phyloP scores from a whole-genome alignment of 2,888 invertebrate genomes.

The Geophilus truncorum region DNA sequence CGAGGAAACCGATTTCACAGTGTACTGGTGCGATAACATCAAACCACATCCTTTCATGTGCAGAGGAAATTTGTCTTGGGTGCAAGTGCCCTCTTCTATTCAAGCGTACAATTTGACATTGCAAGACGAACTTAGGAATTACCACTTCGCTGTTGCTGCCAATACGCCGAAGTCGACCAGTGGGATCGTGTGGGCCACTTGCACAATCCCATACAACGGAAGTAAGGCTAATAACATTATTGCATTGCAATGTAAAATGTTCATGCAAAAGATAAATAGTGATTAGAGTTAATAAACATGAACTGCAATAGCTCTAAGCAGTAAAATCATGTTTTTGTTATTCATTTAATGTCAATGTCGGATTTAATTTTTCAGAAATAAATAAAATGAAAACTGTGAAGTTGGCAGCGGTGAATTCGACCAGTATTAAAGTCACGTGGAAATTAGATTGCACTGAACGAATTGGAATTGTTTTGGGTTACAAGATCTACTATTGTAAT shows the following conservation, averaged over 20 bases:
- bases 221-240: too few species aligned
- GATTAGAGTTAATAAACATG: too few species aligned
- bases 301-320: too few species aligned
- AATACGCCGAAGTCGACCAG: conserved; percentile 65
- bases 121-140: conserved; percentile 54
- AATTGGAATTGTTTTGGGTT: conserved; percentile 66
- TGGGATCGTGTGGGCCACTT: conserved; percentile 79
- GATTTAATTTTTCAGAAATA: conserved; percentile 48
- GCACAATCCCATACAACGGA: conserved; percentile 58
- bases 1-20: conserved; percentile 63
- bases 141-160: conserved; percentile 76
- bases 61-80: conserved; percentile 60
- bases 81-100: conserved; percentile 54
- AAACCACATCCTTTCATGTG: conserved; percentile 59
- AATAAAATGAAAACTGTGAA: conserved; percentile 58
- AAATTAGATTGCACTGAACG: conserved; percentile 68
- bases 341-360: too few species aligned
- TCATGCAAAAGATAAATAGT: too few species aligned
- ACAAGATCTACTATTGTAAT: conserved; percentile 66
- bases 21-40: conserved; percentile 69
- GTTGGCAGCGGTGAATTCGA: conserved; percentile 53
- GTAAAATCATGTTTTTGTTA: too few species aligned
- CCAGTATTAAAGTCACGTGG: conserved; percentile 65
- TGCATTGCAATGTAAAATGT: too few species aligned
- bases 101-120: conserved; percentile 58